A percentile compares a stretch with the other conserved stretches of the same genome.
Evolutionary conservation across 2,797 vertebrate genomes (phyloP).

Genomic region (Phataginus tricuspis): DNA sequence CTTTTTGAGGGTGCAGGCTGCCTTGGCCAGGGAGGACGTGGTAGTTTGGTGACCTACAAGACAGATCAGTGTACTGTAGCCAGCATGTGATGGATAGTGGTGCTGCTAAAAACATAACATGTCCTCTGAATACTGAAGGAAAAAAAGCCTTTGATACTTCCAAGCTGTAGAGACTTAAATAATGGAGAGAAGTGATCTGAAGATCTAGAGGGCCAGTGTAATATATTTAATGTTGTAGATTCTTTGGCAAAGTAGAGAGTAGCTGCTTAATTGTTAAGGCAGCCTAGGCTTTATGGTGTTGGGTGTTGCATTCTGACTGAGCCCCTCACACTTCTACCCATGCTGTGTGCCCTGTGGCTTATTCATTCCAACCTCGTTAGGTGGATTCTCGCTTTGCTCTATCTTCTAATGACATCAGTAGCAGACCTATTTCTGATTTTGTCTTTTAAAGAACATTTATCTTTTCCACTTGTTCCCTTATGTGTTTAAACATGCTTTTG

Average conservation of each 20-base stretch:
- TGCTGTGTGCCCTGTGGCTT: background rate
- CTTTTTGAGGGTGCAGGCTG: background rate
- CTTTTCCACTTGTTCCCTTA: background rate
- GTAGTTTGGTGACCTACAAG: background rate
- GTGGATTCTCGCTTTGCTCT: constrained; percentile 16
- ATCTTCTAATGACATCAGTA: background rate
- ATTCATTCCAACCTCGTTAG: background rate
- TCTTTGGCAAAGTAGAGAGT: background rate
- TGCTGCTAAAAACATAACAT: background rate
- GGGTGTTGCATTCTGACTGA: background rate
- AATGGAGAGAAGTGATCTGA: background rate
- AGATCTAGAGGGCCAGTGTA: background rate
- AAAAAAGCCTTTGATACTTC: background rate
- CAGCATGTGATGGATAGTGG: background rate
- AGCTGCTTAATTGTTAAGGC: constrained; percentile 1
- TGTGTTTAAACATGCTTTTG: constrained; percentile 39
- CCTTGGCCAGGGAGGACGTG: background rate
- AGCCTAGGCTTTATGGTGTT: background rate
- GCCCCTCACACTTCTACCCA: background rate
- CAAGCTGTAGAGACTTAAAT: constrained; percentile 26
- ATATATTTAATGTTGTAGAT: background rate
- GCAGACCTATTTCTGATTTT: constrained; percentile 44
- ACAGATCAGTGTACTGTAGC: background rate
- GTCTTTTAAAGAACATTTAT: constrained; percentile 31
- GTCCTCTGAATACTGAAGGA: background rate